These are phyloP conservation scores for Papilio dardanus DNA, from an alignment of 1,140 invertebrate species.

Conservation along the genomic window DNA sequence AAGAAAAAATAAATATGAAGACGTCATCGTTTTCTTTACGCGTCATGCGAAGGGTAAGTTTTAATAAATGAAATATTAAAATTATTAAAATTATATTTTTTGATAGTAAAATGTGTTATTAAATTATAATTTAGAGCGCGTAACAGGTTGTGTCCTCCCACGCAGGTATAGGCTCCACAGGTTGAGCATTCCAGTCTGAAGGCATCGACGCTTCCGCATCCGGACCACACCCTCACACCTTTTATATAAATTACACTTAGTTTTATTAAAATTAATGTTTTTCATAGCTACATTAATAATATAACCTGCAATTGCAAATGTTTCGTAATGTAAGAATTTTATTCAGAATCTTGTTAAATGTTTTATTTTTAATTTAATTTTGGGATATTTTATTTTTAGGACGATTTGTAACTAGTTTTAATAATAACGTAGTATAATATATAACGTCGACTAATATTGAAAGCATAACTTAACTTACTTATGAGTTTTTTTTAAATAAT, in stretches of 20 bases:
- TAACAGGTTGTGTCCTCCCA: conserved; percentile 65
- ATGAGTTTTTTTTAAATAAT: too few species aligned
- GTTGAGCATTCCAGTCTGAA: conserved; percentile 45
- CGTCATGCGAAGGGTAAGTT: conserved; percentile 89
- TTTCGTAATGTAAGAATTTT: too few species aligned
- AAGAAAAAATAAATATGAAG: conserved; percentile 85
- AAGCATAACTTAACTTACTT: too few species aligned
- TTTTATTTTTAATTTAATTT: too few species aligned
- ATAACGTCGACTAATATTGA: too few species aligned
- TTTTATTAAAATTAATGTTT: background rate
- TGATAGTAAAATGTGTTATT: conserved; percentile 5
- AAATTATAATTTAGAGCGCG: conserved; percentile 39
- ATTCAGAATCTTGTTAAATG: too few species aligned
- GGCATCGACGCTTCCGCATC: conserved; percentile 43
- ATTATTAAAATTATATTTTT: conserved; percentile 26
- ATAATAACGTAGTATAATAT: too few species aligned
- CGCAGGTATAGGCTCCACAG: conserved; percentile 63
- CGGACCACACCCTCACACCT: conserved; percentile 48
- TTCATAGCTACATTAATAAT: background rate
- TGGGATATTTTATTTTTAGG: too few species aligned
- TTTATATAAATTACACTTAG: background rate
- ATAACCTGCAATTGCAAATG: background rate
- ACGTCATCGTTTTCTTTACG: conserved; percentile 90
- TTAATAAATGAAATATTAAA: conserved; percentile 28
- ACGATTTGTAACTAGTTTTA: too few species aligned